Percentiles rank a stretch among this genome's conserved stretches.
phyloP scores from a whole-genome alignment of 2,113 vertebrate species.

The Micronycteris hirsuta region DNA sequence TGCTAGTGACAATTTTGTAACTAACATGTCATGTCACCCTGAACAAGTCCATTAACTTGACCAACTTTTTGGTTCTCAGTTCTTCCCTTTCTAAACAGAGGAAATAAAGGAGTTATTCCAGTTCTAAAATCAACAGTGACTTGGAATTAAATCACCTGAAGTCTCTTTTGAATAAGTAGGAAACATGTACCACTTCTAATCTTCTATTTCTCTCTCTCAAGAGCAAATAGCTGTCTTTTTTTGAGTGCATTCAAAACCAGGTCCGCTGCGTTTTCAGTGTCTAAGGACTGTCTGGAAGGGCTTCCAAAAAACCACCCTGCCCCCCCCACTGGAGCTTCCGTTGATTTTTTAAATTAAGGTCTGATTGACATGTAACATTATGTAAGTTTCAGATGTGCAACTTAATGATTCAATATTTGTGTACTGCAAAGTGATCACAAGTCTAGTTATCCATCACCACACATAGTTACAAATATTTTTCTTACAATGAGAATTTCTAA shows the following conservation, averaged over 20 bases:
- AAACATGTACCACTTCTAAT: not conserved
- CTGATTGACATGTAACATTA: not conserved
- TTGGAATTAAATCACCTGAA: not conserved
- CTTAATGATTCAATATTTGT: not conserved
- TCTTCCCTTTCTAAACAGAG: not conserved
- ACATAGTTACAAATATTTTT: not conserved
- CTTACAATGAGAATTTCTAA: not conserved
- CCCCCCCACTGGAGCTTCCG: not conserved
- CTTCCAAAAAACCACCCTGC: not conserved
- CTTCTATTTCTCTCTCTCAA: not conserved
- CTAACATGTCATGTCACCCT: not conserved
- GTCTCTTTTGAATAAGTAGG: not conserved
- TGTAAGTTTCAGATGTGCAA: not conserved
- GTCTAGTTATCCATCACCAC: not conserved
- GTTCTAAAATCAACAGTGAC: not conserved
- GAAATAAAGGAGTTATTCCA: not conserved
- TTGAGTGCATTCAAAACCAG: not conserved
- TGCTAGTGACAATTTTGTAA: not conserved
- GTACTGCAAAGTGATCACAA: not conserved
- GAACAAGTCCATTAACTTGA: not conserved
- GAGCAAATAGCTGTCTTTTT: not conserved
- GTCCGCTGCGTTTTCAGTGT: not conserved
- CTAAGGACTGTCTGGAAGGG: not conserved
- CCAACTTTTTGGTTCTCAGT: not conserved
- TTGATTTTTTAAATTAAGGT: not conserved